These are phyloP conservation scores for Heterohyrax brucei DNA, from an alignment of 2,797 vertebrate species.

Conservation along the genomic window DNA sequence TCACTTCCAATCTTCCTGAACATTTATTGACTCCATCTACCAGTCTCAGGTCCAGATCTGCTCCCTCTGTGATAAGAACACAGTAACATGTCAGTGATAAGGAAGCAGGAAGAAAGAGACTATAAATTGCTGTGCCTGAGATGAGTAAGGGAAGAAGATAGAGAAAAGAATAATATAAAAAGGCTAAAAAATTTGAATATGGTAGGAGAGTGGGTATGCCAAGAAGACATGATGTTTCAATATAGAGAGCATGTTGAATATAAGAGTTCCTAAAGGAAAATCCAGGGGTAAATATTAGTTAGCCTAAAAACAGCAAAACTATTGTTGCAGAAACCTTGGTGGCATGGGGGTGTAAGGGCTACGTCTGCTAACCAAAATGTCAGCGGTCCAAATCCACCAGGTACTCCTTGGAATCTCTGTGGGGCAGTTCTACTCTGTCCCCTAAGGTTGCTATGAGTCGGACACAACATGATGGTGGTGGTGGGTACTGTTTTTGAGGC, in stretches of 20 bases:
- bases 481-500: neutral
- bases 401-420: too few species aligned
- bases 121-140: neutral
- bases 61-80: slow-evolving; percentile 78
- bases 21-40: slow-evolving; percentile 85
- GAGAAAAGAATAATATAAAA: neutral
- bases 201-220: neutral
- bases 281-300: neutral
- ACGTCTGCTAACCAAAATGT: neutral
- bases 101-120: neutral
- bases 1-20: slow-evolving; percentile 91
- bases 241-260: neutral
- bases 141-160: neutral
- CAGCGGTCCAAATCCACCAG: too few species aligned
- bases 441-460: too few species aligned
- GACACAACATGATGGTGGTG: too few species aligned
- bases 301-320: too few species aligned
- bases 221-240: neutral
- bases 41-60: slow-evolving; percentile 87
- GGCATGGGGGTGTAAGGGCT: too few species aligned
- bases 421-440: too few species aligned
- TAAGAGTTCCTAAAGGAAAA: neutral
- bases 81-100: neutral
- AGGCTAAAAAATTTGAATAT: neutral
- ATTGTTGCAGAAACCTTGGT: too few species aligned